phyloP scores from a whole-genome alignment of 2,797 vertebrate species.

The Chromobotia macracanthus region DNA sequence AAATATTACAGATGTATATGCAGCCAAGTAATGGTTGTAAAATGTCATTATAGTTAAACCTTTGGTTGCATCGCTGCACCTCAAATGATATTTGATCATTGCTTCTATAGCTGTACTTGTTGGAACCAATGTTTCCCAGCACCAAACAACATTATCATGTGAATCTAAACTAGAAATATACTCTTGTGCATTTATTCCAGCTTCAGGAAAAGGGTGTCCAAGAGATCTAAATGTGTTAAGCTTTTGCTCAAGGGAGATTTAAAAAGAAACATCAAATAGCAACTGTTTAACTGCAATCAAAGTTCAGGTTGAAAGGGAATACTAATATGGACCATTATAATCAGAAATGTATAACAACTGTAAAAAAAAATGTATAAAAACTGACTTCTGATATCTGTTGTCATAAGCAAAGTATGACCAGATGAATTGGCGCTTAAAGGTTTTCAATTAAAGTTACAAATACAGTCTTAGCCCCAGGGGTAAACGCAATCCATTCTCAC shows the following conservation, averaged over 20 bases:
- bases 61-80: background rate
- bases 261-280: background rate
- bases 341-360: background rate
- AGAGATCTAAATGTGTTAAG: background rate
- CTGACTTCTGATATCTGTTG: conserved; percentile 15
- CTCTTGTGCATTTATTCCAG: background rate
- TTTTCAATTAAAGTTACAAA: conserved; percentile 22
- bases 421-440: conserved; percentile 4
- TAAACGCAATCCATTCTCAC: conserved; percentile 4
- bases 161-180: background rate
- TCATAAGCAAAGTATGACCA: background rate
- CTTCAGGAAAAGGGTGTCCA: background rate
- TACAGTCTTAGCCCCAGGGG: background rate
- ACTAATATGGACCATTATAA: background rate
- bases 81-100: too few relatives aligned
- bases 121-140: background rate
- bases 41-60: background rate
- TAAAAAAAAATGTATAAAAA: background rate
- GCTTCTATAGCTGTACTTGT: background rate
- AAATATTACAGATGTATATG: too few relatives aligned
- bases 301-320: conserved; percentile 3
- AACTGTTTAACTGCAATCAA: conserved; percentile 2
- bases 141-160: background rate
- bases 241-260: conserved; percentile 2
- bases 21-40: background rate